Conservation (phyloP, 2,113 vertebrate genomes). For the Trachemys scripta region DNA sequence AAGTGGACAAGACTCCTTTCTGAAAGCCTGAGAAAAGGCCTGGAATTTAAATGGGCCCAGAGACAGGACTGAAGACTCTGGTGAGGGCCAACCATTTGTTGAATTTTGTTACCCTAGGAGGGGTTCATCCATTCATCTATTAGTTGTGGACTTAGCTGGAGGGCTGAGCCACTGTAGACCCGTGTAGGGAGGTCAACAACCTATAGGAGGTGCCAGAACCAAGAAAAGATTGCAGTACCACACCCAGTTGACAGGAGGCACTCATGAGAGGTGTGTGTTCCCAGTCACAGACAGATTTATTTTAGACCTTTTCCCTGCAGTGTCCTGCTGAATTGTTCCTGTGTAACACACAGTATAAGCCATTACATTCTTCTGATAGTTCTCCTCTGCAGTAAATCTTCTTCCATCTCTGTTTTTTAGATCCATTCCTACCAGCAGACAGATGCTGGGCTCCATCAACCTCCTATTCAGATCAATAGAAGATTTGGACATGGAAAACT, state of each 20-base stretch:
- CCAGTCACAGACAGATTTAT: too few relatives aligned
- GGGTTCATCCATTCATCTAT: too few relatives aligned
- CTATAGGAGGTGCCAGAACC: not conserved
- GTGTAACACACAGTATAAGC: rapidly evolving
- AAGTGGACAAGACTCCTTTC: too few relatives aligned
- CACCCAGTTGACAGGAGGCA: not conserved
- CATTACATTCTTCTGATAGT: rapidly evolving
- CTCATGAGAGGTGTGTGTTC: not conserved
- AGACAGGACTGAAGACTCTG: too few relatives aligned
- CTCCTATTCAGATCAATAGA: not conserved
- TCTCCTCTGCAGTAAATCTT: not conserved
- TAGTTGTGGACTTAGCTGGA: too few relatives aligned
- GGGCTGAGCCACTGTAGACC: too few relatives aligned
- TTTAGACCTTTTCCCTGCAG: not conserved
- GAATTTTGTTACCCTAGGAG: too few relatives aligned
- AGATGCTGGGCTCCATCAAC: not conserved
- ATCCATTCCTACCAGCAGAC: not conserved
- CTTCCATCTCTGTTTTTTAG: not conserved
- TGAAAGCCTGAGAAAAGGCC: too few relatives aligned
- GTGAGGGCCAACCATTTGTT: too few relatives aligned
- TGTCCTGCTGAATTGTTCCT: not conserved
- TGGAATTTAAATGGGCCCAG: too few relatives aligned
- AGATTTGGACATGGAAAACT: not conserved
- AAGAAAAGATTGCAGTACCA: not conserved
- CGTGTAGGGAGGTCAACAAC: too few relatives aligned